Evolutionary conservation across 2,888 invertebrate species (phyloP).

Genomic region (Petrophora chlorosata): DNA sequence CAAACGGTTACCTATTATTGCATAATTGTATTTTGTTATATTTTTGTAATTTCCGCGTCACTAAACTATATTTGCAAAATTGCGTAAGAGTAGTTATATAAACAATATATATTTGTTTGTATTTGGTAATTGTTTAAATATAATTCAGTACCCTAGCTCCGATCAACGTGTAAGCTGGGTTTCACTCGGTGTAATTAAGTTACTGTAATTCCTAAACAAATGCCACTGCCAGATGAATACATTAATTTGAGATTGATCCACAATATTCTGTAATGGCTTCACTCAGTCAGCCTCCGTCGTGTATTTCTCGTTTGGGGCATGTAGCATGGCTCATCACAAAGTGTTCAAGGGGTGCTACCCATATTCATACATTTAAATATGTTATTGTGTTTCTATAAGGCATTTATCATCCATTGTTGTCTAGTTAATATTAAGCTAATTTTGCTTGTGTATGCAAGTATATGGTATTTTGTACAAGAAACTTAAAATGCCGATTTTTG

Average conservation of each 20-base stretch:
- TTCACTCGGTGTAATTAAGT: slow-evolving; percentile 7
- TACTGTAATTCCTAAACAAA: slow-evolving; percentile 2
- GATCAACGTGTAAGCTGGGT: too few species aligned
- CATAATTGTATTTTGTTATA: too few species aligned
- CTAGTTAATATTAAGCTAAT: slow-evolving; percentile 14
- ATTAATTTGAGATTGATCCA: neutral
- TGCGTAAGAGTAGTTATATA: too few species aligned
- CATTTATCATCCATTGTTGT: slow-evolving; percentile 3
- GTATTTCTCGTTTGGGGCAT: too few species aligned
- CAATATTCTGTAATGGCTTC: neutral
- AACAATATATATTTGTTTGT: too few species aligned
- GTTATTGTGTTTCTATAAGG: neutral
- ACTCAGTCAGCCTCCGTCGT: too few species aligned
- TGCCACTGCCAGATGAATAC: slow-evolving; percentile 9
- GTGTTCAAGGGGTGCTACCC: slow-evolving; percentile 40
- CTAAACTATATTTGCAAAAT: too few species aligned
- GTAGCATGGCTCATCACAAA: slow-evolving; percentile 4
- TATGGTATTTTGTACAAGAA: slow-evolving; percentile 34
- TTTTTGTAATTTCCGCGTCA: too few species aligned
- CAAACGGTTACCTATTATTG: too few species aligned
- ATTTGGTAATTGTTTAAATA: too few species aligned
- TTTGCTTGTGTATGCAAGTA: slow-evolving; percentile 9
- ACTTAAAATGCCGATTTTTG: slow-evolving; percentile 17
- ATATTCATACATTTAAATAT: slow-evolving; percentile 13
- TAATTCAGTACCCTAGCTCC: too few species aligned